Percentiles rank a stretch among this genome's conserved stretches.
These are phyloP conservation scores for Tipula helvola DNA, from an alignment of 2,888 invertebrate species.

Conservation along the genomic window DNA sequence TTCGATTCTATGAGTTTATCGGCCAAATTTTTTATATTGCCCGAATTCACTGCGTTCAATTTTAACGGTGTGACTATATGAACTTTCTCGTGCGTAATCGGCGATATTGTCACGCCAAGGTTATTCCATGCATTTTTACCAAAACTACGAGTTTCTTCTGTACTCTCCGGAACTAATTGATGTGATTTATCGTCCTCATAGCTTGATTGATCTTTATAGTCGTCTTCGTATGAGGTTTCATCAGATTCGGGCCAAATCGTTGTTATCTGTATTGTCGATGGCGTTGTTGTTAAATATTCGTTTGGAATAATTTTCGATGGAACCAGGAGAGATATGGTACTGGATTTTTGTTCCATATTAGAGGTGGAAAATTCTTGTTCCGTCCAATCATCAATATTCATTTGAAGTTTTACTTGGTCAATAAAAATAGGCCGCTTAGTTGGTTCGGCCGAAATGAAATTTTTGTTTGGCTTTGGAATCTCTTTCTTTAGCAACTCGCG, in stretches of 20 bases:
- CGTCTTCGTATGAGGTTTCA: neutral
- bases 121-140: slow-evolving; percentile 45
- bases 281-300: slow-evolving; percentile 56
- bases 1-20: slow-evolving; percentile 12
- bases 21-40: neutral
- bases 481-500: slow-evolving; percentile 39
- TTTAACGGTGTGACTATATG: slow-evolving; percentile 73
- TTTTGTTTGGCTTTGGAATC: slow-evolving; percentile 18
- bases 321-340: slow-evolving; percentile 43
- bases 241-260: neutral
- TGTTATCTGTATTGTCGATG: slow-evolving; percentile 34
- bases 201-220: neutral
- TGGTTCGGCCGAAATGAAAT: slow-evolving; percentile 20
- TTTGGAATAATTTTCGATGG: slow-evolving; percentile 65
- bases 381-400: slow-evolving; percentile 78
- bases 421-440: slow-evolving; percentile 32
- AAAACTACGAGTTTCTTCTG: slow-evolving; percentile 15
- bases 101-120: slow-evolving; percentile 57
- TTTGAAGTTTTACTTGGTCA: slow-evolving; percentile 62
- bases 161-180: neutral
- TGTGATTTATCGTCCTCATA: neutral
- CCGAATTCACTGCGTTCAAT: neutral
- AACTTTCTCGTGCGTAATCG: slow-evolving; percentile 66
- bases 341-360: slow-evolving; percentile 38
- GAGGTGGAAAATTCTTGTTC: slow-evolving; percentile 52